Evolutionary conservation across 1,140 invertebrate genomes (phyloP).

Genomic region (Phthorimaea operculella): DNA sequence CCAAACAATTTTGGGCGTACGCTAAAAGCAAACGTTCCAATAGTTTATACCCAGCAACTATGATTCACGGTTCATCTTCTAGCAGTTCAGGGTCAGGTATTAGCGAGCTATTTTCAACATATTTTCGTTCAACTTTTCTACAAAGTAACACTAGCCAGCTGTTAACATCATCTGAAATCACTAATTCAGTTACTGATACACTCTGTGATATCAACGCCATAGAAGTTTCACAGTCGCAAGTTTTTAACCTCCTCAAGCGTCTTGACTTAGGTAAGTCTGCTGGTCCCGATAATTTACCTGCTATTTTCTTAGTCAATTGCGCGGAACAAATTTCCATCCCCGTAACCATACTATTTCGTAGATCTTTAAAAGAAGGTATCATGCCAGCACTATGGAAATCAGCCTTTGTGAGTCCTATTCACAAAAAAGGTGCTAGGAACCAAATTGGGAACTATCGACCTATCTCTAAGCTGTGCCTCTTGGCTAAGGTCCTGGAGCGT

Average conservation of each 20-base stretch:
- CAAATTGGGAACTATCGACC: not conserved
- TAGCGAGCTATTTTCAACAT: not conserved
- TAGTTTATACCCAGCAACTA: not conserved
- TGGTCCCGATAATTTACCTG: not conserved
- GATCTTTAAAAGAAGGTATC: not conserved
- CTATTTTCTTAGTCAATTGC: not conserved
- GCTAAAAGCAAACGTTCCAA: not conserved
- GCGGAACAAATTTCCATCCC: not conserved
- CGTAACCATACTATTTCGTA: not conserved
- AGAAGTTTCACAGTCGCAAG: not conserved
- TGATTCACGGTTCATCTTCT: not conserved
- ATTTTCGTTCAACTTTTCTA: not conserved
- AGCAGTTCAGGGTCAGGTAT: not conserved
- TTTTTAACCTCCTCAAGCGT: not conserved
- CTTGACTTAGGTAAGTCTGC: conserved; percentile 1
- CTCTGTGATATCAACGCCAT: not conserved
- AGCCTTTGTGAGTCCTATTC: not conserved
- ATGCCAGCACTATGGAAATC: not conserved
- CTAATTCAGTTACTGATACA: not conserved
- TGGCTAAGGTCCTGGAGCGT: not conserved
- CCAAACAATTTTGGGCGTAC: not conserved
- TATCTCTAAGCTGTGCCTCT: not conserved
- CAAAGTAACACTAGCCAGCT: not conserved
- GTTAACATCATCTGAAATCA: not conserved
- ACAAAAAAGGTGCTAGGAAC: not conserved